phyloP scores from a whole-genome alignment of 2,113 vertebrate genomes.

The Promerops cafer region DNA sequence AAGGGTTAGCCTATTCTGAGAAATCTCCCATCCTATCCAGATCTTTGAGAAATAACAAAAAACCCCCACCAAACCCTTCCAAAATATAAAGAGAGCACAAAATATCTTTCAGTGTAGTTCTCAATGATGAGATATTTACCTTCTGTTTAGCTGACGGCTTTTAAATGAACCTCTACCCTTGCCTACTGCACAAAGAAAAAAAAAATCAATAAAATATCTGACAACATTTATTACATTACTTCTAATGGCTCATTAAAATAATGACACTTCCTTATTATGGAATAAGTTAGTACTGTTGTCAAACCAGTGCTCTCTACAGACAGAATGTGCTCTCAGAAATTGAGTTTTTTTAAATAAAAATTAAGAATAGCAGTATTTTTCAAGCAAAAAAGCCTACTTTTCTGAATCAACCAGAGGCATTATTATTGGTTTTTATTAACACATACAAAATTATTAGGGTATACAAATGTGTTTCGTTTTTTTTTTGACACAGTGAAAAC shows the following conservation, averaged over 20 bases:
- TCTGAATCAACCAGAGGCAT: conserved; percentile 29
- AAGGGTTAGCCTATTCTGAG: not conserved
- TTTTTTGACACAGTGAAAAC: conserved; percentile 53
- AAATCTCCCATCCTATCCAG: not conserved
- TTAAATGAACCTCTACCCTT: not conserved
- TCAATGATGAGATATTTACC: not conserved
- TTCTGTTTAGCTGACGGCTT: not conserved
- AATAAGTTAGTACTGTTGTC: not conserved
- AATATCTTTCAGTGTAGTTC: not conserved
- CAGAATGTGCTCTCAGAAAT: not conserved
- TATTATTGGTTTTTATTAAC: conserved; percentile 75
- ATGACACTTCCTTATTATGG: not conserved
- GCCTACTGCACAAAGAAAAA: not conserved
- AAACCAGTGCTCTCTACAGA: not conserved
- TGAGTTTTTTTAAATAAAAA: not conserved
- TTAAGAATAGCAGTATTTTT: not conserved
- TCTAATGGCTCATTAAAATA: not conserved
- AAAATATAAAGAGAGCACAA: not conserved
- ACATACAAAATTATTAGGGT: conserved; percentile 73
- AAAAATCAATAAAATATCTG: not conserved
- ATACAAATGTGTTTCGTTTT: conserved; percentile 70
- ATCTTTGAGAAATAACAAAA: not conserved
- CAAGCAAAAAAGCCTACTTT: conserved; percentile 12
- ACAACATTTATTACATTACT: not conserved
- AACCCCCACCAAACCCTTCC: not conserved